These are phyloP conservation scores for Zaprionus ghesquierei DNA, from an alignment of 1,140 invertebrate genomes.

Conservation along the genomic window DNA sequence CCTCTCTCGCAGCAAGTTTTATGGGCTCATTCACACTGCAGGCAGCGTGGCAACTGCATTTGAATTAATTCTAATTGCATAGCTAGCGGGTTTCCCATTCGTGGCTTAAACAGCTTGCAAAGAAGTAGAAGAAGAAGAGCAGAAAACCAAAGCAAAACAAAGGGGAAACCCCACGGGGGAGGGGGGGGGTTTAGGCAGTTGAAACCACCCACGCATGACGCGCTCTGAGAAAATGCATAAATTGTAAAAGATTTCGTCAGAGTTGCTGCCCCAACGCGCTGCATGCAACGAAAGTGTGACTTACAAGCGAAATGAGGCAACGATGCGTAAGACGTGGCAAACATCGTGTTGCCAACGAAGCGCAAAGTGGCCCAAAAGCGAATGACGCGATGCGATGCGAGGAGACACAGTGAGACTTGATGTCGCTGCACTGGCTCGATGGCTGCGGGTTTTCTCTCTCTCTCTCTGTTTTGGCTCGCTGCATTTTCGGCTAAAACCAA, in stretches of 20 bases:
- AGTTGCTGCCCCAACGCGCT: background rate
- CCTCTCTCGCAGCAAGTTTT: background rate
- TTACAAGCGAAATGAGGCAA: slow-evolving; percentile 59
- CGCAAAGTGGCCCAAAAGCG: slow-evolving; percentile 35
- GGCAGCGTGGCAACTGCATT: slow-evolving; percentile 44
- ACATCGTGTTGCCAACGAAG: slow-evolving; percentile 36
- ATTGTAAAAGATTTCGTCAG: slow-evolving; percentile 49
- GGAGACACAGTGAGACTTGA: background rate
- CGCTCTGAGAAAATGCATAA: slow-evolving; percentile 67
- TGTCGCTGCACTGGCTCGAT: background rate
- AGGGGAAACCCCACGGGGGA: background rate
- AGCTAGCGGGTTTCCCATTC: background rate
- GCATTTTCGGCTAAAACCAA: background rate
- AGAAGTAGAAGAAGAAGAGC: background rate
- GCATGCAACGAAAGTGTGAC: slow-evolving; percentile 52
- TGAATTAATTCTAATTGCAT: slow-evolving; percentile 53
- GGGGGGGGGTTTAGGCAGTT: no score
- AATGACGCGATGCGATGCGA: background rate
- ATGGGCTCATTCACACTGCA: slow-evolving; percentile 32
- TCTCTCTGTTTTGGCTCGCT: slow-evolving; percentile 10
- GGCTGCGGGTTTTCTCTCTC: background rate
- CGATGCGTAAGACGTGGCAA: slow-evolving; percentile 50
- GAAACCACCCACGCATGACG: slow-evolving; percentile 66
- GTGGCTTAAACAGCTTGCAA: background rate
- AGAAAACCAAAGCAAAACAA: background rate